phyloP scores from a whole-genome alignment of 2,888 invertebrate genomes.

The Drosophila neoperkinsi region DNA sequence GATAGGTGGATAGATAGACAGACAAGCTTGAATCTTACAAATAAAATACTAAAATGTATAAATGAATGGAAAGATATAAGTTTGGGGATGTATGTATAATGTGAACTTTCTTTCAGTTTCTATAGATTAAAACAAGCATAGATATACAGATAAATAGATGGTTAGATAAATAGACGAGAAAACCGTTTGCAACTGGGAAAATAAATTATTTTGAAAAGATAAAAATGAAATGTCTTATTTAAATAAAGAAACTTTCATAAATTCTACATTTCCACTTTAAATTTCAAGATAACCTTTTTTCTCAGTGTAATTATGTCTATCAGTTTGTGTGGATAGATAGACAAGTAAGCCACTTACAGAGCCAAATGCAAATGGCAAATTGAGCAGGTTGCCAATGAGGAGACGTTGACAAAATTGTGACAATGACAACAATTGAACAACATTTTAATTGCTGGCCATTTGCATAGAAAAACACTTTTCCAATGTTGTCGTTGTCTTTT shows the following conservation, averaged over 20 bases:
- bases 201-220: background rate
- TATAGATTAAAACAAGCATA: background rate
- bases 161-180: background rate
- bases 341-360: slow-evolving; percentile 7
- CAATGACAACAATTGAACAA: slow-evolving; percentile 72
- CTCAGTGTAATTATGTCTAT: background rate
- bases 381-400: slow-evolving; percentile 53
- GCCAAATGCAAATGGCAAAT: slow-evolving; percentile 15
- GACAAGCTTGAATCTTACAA: background rate
- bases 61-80: background rate
- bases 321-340: background rate
- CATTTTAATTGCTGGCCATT: slow-evolving; percentile 73
- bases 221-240: background rate
- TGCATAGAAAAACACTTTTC: slow-evolving; percentile 51
- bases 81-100: background rate
- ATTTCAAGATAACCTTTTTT: background rate
- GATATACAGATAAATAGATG: background rate
- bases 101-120: background rate
- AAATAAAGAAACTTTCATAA: background rate
- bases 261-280: background rate
- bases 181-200: background rate
- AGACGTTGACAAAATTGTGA: slow-evolving; percentile 49
- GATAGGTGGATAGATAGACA: background rate
- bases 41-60: background rate
- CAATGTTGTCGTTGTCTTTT: background rate